Percentiles rank a stretch among this genome's conserved stretches.
Evolutionary conservation across 2,797 vertebrate genomes (phyloP).

Genomic region (Chaetodon trifasciatus): DNA sequence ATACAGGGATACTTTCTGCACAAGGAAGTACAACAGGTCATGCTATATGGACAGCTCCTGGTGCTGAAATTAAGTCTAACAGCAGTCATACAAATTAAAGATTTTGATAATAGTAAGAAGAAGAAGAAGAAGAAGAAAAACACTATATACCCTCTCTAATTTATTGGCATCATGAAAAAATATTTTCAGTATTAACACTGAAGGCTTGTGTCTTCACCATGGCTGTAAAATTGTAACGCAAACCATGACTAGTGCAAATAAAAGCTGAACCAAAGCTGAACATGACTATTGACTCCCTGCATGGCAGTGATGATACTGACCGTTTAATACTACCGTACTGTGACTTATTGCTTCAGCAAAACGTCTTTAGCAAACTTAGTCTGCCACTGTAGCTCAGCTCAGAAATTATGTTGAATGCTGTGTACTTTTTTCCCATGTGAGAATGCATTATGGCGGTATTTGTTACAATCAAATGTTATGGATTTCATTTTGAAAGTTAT

Average conservation of each 20-base stretch:
- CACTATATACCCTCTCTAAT: neutral
- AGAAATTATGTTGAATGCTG: neutral
- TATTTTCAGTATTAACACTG: neutral
- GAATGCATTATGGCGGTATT: accelerated
- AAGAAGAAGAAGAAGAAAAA: too few species aligned
- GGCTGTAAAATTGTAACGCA: neutral
- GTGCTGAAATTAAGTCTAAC: conserved; percentile 9
- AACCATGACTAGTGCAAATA: neutral
- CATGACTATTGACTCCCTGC: neutral
- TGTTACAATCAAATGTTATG: too few species aligned
- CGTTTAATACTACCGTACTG: neutral
- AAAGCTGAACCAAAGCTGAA: too few species aligned
- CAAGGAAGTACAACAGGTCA: neutral
- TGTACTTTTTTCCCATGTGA: neutral
- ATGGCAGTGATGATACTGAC: too few species aligned
- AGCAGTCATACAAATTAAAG: neutral
- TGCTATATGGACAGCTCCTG: conserved; percentile 12
- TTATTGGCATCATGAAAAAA: too few species aligned
- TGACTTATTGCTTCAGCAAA: neutral
- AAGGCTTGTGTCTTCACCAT: neutral
- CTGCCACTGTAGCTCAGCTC: neutral
- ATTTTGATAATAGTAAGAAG: neutral
- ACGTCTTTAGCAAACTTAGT: neutral
- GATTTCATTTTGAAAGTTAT: neutral
- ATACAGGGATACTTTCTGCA: neutral